Conservation (phyloP, 2,888 invertebrate species). For the Eurois occulta region DNA sequence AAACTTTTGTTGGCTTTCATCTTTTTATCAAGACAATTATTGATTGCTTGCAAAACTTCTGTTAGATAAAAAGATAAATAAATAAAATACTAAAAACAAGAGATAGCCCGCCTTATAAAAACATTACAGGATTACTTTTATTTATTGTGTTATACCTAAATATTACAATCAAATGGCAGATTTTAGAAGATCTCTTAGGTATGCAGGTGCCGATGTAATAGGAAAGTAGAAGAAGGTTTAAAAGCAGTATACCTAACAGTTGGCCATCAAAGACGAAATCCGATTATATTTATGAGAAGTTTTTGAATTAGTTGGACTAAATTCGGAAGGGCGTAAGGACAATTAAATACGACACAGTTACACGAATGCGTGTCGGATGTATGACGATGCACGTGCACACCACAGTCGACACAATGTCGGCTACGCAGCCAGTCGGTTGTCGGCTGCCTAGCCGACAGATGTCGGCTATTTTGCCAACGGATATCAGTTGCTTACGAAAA, state of each 20-base stretch:
- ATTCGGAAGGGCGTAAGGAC: neutral
- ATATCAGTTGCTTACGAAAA: neutral
- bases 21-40: conserved; percentile 15
- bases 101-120: neutral
- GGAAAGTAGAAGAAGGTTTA: neutral
- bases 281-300: neutral
- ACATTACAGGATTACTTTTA: neutral
- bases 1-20: conserved; percentile 5
- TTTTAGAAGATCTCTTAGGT: neutral
- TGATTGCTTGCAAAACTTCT: conserved; percentile 12
- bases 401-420: neutral
- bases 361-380: neutral
- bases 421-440: conserved; percentile 2
- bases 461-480: neutral
- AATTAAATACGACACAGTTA: neutral
- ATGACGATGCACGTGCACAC: too few relatives aligned
- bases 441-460: neutral
- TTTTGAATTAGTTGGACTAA: neutral
- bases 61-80: conserved; percentile 1
- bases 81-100: conserved; percentile 1
- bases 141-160: neutral
- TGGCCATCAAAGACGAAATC: neutral
- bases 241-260: neutral
- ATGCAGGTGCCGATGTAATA: neutral
- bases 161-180: neutral